A percentile compares a stretch with the other conserved stretches of the same genome.
Evolutionary conservation across 2,888 invertebrate genomes (phyloP).

Genomic region (Bombylius discolor): DNA sequence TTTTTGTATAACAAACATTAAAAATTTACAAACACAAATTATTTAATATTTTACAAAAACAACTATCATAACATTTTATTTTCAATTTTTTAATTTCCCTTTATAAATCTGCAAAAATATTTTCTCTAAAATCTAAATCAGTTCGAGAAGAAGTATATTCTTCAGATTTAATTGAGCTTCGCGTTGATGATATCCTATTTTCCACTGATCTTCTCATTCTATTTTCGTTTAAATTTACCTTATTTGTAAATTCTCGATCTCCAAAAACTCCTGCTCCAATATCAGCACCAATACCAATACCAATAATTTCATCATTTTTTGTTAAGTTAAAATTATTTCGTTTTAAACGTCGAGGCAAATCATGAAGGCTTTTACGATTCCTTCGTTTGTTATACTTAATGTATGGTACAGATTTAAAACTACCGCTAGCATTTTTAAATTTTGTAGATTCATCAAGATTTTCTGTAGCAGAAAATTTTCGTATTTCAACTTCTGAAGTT

Average conservation of each 20-base stretch:
- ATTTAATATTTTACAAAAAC: too few species aligned
- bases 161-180: slow-evolving; percentile 33
- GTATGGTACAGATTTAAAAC: too few species aligned
- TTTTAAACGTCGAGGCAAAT: slow-evolving; percentile 17
- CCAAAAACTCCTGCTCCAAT: neutral
- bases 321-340: slow-evolving; percentile 25
- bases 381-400: neutral
- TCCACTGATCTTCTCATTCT: slow-evolving; percentile 27
- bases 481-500: too few species aligned
- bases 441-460: too few species aligned
- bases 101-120: slow-evolving; percentile 34
- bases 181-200: slow-evolving; percentile 27
- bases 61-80: too few species aligned
- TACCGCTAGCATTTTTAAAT: too few species aligned
- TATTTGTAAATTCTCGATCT: slow-evolving; percentile 14
- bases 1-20: too few species aligned
- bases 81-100: neutral
- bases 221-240: slow-evolving; percentile 33
- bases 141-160: slow-evolving; percentile 19
- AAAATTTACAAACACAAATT: too few species aligned
- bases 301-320: slow-evolving; percentile 5
- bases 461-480: too few species aligned
- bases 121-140: slow-evolving; percentile 34
- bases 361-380: slow-evolving; percentile 26
- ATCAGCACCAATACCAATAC: neutral